Evolutionary conservation across 2,888 invertebrate species (phyloP).

Genomic region (Platycheirus rosarum): DNA sequence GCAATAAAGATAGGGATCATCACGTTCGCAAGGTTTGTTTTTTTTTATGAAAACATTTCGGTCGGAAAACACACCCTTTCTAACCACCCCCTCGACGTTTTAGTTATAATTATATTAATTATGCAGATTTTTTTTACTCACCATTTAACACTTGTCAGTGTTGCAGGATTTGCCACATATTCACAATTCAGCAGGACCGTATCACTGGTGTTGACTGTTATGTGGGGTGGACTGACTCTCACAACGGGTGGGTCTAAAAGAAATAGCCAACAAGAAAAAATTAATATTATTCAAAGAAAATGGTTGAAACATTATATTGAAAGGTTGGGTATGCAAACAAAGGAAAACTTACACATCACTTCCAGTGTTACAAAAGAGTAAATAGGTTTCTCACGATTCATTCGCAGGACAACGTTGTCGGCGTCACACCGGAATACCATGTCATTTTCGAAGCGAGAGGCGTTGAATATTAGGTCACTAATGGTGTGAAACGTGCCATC

Average conservation of each 20-base stretch:
- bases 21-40: conserved; percentile 36
- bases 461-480: conserved; percentile 90
- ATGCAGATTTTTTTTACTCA: conserved; percentile 80
- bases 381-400: conserved; percentile 89
- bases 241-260: conserved; percentile 93
- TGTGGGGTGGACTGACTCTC: conserved; percentile 88
- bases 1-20: conserved; percentile 52
- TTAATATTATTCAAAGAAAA: conserved; percentile 16
- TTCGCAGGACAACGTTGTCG: conserved; percentile 90
- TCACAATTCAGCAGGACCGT: conserved; percentile 90
- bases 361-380: conserved; percentile 88
- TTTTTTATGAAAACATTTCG: neutral
- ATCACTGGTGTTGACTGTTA: conserved; percentile 90
- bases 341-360: conserved; percentile 91
- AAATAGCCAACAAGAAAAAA: conserved; percentile 75
- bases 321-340: neutral
- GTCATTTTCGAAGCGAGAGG: conserved; percentile 91
- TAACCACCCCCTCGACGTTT: neutral
- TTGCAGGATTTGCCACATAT: conserved; percentile 93
- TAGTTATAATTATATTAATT: conserved; percentile 63
- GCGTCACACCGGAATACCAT: conserved; percentile 91
- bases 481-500: conserved; percentile 92
- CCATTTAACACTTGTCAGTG: conserved; percentile 90
- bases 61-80: conserved; percentile 23
- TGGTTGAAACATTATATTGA: neutral